Conservation (phyloP, 1,140 invertebrate genomes). For the Fopius arisanus region DNA sequence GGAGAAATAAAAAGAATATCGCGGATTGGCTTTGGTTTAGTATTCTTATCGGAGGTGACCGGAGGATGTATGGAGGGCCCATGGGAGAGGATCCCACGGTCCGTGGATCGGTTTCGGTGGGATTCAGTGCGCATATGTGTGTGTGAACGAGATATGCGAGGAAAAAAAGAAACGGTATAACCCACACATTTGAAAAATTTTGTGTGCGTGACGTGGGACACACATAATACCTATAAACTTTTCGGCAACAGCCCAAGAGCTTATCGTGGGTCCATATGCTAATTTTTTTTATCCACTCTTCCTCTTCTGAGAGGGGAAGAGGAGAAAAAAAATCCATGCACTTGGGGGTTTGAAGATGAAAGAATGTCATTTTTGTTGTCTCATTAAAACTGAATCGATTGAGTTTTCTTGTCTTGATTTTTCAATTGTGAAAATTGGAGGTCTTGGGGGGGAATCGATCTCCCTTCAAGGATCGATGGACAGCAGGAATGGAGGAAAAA, state of each 20-base stretch:
- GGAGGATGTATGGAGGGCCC: slow-evolving; percentile 2
- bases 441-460: no score
- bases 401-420: no score
- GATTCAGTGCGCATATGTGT: background rate
- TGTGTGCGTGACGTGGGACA: background rate
- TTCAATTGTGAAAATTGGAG: no score
- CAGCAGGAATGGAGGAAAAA: background rate
- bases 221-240: slow-evolving; percentile 8
- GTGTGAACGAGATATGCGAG: background rate
- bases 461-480: background rate
- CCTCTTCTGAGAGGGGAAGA: background rate
- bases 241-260: background rate
- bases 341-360: background rate
- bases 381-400: background rate
- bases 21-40: slow-evolving; percentile 2
- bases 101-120: background rate
- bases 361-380: background rate
- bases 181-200: background rate
- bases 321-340: background rate
- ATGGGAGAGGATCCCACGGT: slow-evolving; percentile 4
- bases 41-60: slow-evolving; percentile 11
- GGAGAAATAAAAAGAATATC: background rate
- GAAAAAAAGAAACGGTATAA: background rate
- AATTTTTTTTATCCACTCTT: background rate
- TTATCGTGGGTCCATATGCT: background rate